A percentile compares a stretch with the other conserved stretches of the same genome.
Evolutionary conservation across 2,888 invertebrate genomes (phyloP).

Genomic region (Philereme vetulata): DNA sequence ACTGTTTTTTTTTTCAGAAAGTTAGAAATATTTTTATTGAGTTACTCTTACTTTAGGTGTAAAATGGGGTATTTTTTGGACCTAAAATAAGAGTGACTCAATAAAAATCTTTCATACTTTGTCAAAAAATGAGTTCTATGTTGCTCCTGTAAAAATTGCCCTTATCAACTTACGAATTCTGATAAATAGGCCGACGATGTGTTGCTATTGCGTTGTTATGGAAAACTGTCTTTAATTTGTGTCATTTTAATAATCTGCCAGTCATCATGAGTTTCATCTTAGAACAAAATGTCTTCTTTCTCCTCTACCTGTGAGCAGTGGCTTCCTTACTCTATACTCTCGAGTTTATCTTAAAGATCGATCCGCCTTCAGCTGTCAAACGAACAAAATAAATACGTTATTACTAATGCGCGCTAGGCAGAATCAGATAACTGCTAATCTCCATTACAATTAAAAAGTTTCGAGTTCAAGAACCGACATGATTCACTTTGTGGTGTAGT

Average conservation of each 20-base stretch:
- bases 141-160: too few relatives aligned
- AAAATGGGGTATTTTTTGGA: too few relatives aligned
- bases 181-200: too few relatives aligned
- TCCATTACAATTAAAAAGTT: conserved; percentile 81
- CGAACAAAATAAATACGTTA: conserved; percentile 81
- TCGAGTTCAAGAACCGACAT: conserved; percentile 63
- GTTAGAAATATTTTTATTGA: too few relatives aligned
- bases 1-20: too few relatives aligned
- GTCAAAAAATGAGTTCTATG: too few relatives aligned
- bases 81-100: too few relatives aligned
- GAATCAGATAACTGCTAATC: conserved; percentile 79
- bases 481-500: conserved; percentile 42
- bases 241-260: background rate
- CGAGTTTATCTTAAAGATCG: conserved; percentile 66
- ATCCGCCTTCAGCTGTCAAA: conserved; percentile 80
- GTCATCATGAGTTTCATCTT: background rate
- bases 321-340: conserved; percentile 43
- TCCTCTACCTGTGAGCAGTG: conserved; percentile 46
- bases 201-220: too few relatives aligned
- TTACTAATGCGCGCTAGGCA: conserved; percentile 74
- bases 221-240: too few relatives aligned
- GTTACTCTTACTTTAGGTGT: too few relatives aligned
- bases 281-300: background rate
- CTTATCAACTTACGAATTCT: too few relatives aligned
- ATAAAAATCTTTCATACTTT: too few relatives aligned